These are phyloP conservation scores for Acanthopleura granulata DNA, from an alignment of 2,888 invertebrate species.

Conservation along the genomic window DNA sequence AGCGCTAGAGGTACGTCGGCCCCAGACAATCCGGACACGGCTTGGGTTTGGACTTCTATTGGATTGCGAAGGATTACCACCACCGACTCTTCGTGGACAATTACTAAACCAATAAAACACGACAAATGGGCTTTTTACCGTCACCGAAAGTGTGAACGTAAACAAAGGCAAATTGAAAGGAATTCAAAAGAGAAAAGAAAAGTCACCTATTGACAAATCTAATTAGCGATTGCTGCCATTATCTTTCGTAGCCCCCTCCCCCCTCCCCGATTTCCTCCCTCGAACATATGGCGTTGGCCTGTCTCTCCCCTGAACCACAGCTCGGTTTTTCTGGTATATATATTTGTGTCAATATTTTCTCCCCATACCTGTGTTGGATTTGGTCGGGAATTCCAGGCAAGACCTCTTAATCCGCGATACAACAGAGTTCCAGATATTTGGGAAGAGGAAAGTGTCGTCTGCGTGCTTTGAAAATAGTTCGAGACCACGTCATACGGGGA, in stretches of 20 bases:
- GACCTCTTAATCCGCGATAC: constrained; percentile 5
- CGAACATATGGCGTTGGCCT: neutral
- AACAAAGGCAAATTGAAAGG: neutral
- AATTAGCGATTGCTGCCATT: neutral
- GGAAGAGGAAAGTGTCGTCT: constrained; percentile 10
- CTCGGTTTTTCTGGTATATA: neutral
- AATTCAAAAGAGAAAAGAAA: neutral
- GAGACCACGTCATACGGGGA: neutral
- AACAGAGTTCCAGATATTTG: constrained; percentile 10
- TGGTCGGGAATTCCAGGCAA: constrained; percentile 3
- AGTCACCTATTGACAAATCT: neutral
- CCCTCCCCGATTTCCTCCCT: neutral
- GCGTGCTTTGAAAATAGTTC: constrained; percentile 7
- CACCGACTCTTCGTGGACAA: neutral
- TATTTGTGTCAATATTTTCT: neutral
- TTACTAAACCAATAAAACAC: constrained; percentile 12
- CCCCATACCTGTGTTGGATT: neutral
- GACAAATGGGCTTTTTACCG: constrained; percentile 10
- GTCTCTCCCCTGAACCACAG: neutral
- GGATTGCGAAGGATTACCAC: neutral
- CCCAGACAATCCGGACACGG: neutral
- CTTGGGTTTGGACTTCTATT: neutral
- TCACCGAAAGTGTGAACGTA: neutral
- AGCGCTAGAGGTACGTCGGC: no score
- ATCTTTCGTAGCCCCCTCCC: neutral